phyloP scores from a whole-genome alignment of 2,888 invertebrate genomes.

The Fragum whitleyi region DNA sequence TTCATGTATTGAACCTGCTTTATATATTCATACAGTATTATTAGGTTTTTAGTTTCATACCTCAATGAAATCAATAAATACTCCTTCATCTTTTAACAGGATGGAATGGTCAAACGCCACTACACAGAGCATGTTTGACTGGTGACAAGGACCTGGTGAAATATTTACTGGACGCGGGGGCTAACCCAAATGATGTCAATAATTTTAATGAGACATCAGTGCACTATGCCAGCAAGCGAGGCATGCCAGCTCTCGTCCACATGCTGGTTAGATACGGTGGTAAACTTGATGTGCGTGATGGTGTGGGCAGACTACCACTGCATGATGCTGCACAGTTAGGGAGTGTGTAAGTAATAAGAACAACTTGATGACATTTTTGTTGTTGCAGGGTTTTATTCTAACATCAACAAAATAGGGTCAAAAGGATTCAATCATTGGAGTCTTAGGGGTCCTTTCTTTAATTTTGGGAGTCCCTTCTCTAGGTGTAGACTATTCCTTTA shows the following conservation, averaged over 20 bases:
- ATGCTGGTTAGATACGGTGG: conserved; percentile 77
- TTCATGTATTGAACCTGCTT: no score
- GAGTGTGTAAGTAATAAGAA: conserved; percentile 84
- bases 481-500: no score
- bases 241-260: conserved; percentile 77
- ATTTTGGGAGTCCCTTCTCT: no score
- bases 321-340: conserved; percentile 83
- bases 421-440: no score
- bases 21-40: no score
- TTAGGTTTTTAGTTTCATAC: no score
- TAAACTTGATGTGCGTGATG: conserved; percentile 75
- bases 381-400: no score
- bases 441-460: no score
- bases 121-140: conserved; percentile 82
- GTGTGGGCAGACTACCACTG: conserved; percentile 73
- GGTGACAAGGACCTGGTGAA: conserved; percentile 75
- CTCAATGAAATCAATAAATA: no score
- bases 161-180: conserved; percentile 77
- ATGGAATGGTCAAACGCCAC: conserved; percentile 81
- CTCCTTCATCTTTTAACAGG: no score
- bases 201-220: conserved; percentile 82
- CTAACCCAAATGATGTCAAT: conserved; percentile 80
- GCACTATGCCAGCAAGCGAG: conserved; percentile 82
- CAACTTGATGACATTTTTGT: no score
- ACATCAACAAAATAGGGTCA: no score